Evolutionary conservation across 2,113 vertebrate species (phyloP).

Genomic region (Proteles cristata): DNA sequence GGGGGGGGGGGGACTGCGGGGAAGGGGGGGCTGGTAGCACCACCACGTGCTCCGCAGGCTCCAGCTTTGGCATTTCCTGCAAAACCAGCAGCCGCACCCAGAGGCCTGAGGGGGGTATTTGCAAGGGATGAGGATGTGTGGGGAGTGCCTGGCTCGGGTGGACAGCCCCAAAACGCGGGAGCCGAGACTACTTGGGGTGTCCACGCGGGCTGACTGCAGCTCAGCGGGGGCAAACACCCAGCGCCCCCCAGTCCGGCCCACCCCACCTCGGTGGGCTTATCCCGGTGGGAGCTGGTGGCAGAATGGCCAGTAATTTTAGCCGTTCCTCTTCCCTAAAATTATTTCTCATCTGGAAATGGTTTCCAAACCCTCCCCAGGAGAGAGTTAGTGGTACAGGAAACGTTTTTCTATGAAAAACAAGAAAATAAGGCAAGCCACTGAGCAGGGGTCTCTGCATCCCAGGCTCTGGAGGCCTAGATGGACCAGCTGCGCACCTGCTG

Average conservation of each 20-base stretch:
- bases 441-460: not conserved
- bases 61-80: not conserved
- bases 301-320: slow-evolving; percentile 59
- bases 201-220: rapidly evolving
- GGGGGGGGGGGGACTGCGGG: rapidly evolving
- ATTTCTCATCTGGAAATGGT: slow-evolving; percentile 65
- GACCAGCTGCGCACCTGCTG: not conserved
- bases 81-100: not conserved
- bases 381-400: slow-evolving; percentile 38
- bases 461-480: not conserved
- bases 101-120: not conserved
- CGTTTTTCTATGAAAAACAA: slow-evolving; percentile 49
- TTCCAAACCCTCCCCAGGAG: slow-evolving; percentile 63
- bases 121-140: not conserved
- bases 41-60: rapidly evolving
- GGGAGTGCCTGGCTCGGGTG: not conserved
- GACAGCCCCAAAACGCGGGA: not conserved
- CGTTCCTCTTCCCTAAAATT: slow-evolving; percentile 37
- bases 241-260: not conserved
- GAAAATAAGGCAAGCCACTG: not conserved
- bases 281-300: not conserved
- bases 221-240: not conserved
- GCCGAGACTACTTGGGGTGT: rapidly evolving
- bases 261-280: not conserved
- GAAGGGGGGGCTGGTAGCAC: not conserved